Percentiles rank a stretch among this genome's conserved stretches.
Conservation (phyloP, 2,797 vertebrate genomes). For the Cryptoblepharus egeriae region DNA sequence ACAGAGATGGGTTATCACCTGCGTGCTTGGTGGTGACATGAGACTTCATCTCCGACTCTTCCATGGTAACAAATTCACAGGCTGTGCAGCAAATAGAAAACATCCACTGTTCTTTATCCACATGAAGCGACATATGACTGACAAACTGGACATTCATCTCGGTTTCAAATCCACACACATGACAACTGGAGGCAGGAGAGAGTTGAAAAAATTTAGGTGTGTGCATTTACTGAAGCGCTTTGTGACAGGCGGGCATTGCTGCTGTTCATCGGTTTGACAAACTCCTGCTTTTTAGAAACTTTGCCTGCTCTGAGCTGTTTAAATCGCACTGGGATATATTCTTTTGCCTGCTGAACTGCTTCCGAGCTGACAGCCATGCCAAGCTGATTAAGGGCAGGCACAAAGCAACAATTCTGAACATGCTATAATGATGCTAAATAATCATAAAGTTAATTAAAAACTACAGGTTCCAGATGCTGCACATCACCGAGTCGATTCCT, state of each 20-base stretch:
- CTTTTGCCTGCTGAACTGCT: constrained; percentile 58
- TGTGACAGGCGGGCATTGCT: background rate
- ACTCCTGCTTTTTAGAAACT: background rate
- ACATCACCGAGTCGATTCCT: constrained; percentile 74
- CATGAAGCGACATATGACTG: constrained; percentile 99
- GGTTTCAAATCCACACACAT: constrained; percentile 98
- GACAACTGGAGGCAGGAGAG: constrained; percentile 83
- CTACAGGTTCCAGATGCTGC: constrained; percentile 80
- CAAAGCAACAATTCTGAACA: constrained; percentile 70
- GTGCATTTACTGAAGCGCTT: constrained; percentile 1
- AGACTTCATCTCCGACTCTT: constrained; percentile 94
- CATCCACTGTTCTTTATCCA: constrained; percentile 99
- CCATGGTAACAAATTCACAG: constrained; percentile 96
- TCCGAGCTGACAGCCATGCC: constrained; percentile 63
- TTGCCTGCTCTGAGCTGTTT: background rate
- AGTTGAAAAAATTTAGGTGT: constrained; percentile 31
- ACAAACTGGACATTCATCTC: constrained; percentile 99
- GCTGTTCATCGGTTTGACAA: background rate
- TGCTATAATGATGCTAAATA: constrained; percentile 70
- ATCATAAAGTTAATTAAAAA: constrained; percentile 82
- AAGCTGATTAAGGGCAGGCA: constrained; percentile 65
- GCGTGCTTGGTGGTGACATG: constrained; percentile 91
- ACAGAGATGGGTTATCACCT: constrained; percentile 80
- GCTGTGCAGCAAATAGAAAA: constrained; percentile 96
- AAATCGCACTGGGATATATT: constrained; percentile 38